Percentiles rank a stretch among this genome's conserved stretches.
phyloP scores from a whole-genome alignment of 92 coral and sea anemone genomes.

The Porites rus region DNA sequence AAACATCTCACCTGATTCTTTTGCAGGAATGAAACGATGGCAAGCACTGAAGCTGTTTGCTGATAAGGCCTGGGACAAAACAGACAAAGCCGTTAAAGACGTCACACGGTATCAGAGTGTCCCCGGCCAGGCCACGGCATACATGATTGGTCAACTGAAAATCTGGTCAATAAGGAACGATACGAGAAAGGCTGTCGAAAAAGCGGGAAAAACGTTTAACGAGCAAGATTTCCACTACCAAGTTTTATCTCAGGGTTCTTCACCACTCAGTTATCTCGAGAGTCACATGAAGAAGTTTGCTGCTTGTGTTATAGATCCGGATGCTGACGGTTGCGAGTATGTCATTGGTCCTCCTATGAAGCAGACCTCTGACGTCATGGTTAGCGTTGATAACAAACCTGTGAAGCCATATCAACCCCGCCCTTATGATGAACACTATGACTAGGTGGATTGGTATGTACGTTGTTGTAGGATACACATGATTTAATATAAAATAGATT shows the following conservation, averaged over 20 bases:
- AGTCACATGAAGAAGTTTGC: constrained; percentile 77
- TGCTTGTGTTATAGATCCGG: constrained; percentile 71
- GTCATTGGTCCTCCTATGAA: constrained; percentile 34
- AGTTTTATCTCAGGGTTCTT: constrained; percentile 90
- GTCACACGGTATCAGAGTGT: constrained; percentile 95
- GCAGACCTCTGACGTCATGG: constrained; percentile 4
- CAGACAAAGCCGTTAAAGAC: constrained; percentile 97
- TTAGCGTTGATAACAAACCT: constrained; percentile 21
- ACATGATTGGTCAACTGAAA: constrained; percentile 96
- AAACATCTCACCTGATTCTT: background rate
- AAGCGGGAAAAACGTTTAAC: constrained; percentile 57
- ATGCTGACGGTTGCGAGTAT: constrained; percentile 70
- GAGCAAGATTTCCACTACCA: constrained; percentile 97
- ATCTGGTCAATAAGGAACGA: constrained; percentile 92
- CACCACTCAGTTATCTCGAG: constrained; percentile 90
- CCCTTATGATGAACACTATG: constrained; percentile 58
- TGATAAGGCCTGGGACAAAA: constrained; percentile 92
- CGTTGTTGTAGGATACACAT: background rate
- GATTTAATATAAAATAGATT: no score
- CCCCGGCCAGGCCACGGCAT: constrained; percentile 99
- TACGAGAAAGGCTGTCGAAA: constrained; percentile 72
- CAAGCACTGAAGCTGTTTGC: constrained; percentile 87
- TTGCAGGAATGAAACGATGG: constrained; percentile 88
- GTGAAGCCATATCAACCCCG: constrained; percentile 43
- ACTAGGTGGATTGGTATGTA: constrained; percentile 22